Conservation (phyloP, 2,888 invertebrate genomes). For the Acanthosepion lycidas region DNA sequence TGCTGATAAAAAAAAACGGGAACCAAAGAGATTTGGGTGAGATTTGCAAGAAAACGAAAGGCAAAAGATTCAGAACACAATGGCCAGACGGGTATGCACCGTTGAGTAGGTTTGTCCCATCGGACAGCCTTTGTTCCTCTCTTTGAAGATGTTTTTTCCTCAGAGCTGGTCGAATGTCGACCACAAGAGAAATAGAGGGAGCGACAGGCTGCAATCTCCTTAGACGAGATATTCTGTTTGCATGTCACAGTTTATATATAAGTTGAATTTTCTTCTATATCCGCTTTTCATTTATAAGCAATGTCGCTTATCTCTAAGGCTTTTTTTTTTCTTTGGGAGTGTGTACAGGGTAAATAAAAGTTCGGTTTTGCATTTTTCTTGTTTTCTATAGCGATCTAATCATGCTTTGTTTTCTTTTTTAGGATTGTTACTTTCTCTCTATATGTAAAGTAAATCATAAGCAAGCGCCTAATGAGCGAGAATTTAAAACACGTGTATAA, state of each 20-base stretch:
- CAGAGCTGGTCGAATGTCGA: background rate
- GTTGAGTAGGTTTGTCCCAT: background rate
- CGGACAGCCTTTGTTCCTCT: background rate
- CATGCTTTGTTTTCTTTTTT: too few species aligned
- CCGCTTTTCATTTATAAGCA: background rate
- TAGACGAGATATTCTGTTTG: background rate
- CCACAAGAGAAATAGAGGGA: background rate
- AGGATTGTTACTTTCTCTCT: too few species aligned
- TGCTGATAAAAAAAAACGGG: too few species aligned
- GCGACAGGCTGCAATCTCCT: background rate
- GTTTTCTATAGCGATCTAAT: too few species aligned
- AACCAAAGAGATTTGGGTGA: background rate
- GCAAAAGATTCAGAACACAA: background rate
- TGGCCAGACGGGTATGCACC: background rate
- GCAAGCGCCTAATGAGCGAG: too few species aligned
- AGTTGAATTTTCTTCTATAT: background rate
- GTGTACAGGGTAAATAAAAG: background rate
- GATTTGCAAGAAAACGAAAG: background rate
- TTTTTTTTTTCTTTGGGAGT: background rate
- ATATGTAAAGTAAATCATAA: too few species aligned
- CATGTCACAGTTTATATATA: background rate
- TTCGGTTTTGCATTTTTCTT: too few species aligned
- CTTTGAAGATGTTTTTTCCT: background rate
- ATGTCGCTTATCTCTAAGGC: background rate
- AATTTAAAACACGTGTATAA: too few species aligned